Evolutionary conservation across 35 echinoderm and acorn worm genomes (phyloP).

Genomic region (Holothuria glaberrima): DNA sequence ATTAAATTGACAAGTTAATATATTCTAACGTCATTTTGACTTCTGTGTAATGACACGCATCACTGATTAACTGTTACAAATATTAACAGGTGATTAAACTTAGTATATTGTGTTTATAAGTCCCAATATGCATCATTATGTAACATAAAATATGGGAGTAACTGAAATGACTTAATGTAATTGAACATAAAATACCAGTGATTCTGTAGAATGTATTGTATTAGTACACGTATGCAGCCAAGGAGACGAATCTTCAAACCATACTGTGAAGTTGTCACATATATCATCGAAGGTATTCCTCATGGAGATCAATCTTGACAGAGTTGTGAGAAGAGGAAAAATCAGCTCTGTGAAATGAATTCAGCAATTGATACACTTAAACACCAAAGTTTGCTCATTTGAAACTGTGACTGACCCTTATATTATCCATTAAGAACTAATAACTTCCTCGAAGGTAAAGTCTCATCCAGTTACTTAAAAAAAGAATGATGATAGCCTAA

Average conservation of each 20-base stretch:
- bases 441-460: conserved; percentile 45
- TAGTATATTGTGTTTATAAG: no score
- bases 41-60: no score
- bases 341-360: conserved; percentile 14
- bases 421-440: conserved; percentile 58
- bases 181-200: no score
- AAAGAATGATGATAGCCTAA: conserved; percentile 6
- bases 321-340: conserved; percentile 34
- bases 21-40: no score
- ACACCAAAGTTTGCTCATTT: conserved; percentile 44
- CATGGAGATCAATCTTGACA: conserved; percentile 19
- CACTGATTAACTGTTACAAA: no score
- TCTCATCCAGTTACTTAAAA: conserved; percentile 22
- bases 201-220: no score
- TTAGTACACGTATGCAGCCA: no score
- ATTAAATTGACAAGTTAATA: no score
- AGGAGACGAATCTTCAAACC: not conserved
- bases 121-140: no score
- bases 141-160: no score
- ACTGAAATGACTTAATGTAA: no score
- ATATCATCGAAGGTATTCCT: conserved; percentile 18
- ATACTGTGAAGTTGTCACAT: not conserved
- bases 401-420: conserved; percentile 47
- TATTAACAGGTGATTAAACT: no score
- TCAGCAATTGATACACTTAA: conserved; percentile 56